Evolutionary conservation across 2,888 invertebrate species (phyloP).

Genomic region (Hydroisotoma schaefferi): DNA sequence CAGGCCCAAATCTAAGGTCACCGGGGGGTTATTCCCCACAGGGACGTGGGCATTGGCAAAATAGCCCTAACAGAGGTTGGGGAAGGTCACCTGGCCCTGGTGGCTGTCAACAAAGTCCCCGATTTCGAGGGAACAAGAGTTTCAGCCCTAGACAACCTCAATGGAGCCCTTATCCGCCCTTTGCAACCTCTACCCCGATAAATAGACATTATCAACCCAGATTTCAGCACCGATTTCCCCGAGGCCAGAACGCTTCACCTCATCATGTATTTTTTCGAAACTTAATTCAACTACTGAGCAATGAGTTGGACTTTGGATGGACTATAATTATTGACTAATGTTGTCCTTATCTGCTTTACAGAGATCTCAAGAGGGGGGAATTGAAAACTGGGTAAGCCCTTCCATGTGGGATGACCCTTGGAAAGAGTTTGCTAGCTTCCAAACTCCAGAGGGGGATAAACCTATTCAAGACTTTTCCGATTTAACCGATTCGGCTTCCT

Average conservation of each 20-base stretch:
- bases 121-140: conserved; percentile 15
- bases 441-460: not conserved
- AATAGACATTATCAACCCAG: too few relatives aligned
- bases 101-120: conserved; percentile 11
- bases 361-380: conserved; percentile 8
- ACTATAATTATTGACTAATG: not conserved
- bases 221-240: too few relatives aligned
- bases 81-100: conserved; percentile 13
- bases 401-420: conserved; percentile 43
- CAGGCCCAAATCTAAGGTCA: conserved; percentile 15
- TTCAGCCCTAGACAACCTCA: too few relatives aligned
- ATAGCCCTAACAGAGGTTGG: conserved; percentile 16
- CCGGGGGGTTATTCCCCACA: too few relatives aligned
- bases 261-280: too few relatives aligned
- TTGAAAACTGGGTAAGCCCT: conserved; percentile 38
- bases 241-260: too few relatives aligned
- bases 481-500: too few relatives aligned
- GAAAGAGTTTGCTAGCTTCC: conserved; percentile 7
- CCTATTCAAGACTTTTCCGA: not conserved
- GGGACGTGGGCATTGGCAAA: conserved; percentile 6
- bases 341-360: not conserved
- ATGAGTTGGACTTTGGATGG: too few relatives aligned
- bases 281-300: too few relatives aligned
- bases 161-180: too few relatives aligned
- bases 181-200: too few relatives aligned